Base-by-base conservation (phyloP, 2,113 vertebrate genomes). In the Cyanoramphus novaezelandiae region DNA sequence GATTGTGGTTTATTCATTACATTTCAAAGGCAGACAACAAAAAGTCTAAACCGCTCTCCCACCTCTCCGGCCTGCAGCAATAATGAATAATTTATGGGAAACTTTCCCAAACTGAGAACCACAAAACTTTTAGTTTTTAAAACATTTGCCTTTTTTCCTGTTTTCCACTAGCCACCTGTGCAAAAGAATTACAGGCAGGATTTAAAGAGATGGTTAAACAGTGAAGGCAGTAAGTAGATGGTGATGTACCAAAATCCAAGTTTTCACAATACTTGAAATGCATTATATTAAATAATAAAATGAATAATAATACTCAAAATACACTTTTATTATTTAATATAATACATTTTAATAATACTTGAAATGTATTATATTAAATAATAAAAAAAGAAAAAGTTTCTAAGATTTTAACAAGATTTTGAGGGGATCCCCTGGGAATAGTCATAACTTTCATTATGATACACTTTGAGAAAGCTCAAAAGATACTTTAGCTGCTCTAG, bases 21-120 rank as follows among this genome's bases (percentile, higher is more conserved):
- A 72, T 92, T 96, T 95, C 90, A 96, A 94, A 95, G 77, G 29
- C 83, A 90, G 17, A 81, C 63, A 91, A 69, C 49, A 94, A 87
- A 86, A 88, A 62, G 74, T 62, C 76, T 60, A 59, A 76, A 35
- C 37, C 0, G 0, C 10, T 71, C 37, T 82, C 46, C 25, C 25
- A 81, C 9, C n/a, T 88, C 53, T 75, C 71, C 77, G 82, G 57
- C 57, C 68, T 81, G 24, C 6, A 85, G 67, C 57, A 82, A 25
- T 67, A 79, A 91, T 74, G 53, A 90, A 94, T 87, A 59, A 92
- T 89, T 94, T 82, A 88, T 8, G 1, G 44, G 12, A 92, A 92
- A 63, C 25, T 52, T 90, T 82, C 24, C 15, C 16, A 82, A 88
- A 19, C 3, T 70, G 47, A 92, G 80, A 96, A 60, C 9, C 11